phyloP scores from a whole-genome alignment of 37 sponge, comb jelly and placozoan genomes.

The Cladorhizidae sp. region DNA sequence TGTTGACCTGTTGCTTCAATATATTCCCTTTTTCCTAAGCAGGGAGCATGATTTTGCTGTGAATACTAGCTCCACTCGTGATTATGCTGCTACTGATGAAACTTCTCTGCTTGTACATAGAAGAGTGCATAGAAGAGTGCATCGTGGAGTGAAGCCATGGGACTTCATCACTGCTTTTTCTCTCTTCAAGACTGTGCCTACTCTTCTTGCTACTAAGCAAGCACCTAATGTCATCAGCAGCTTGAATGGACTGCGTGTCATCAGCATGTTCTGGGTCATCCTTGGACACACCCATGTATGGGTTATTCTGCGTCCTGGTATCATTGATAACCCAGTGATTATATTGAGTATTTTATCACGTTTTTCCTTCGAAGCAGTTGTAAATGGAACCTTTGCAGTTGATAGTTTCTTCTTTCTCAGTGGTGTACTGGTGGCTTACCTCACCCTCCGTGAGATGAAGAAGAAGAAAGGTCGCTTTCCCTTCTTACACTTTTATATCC shows the following conservation, averaged over 20 bases:
- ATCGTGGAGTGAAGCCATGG: background rate
- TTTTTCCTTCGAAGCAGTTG: constrained; percentile 50
- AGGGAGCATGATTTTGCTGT: background rate
- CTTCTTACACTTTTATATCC: constrained; percentile 66
- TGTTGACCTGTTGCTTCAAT: constrained; percentile 7
- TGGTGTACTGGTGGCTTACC: constrained; percentile 73
- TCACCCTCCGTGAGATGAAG: constrained; percentile 72
- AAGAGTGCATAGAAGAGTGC: background rate
- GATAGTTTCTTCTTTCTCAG: constrained; percentile 85
- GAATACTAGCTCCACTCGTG: background rate
- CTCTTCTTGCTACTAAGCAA: constrained; percentile 57
- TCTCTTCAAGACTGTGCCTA: constrained; percentile 53
- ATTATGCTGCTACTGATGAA: background rate
- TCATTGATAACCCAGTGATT: constrained; percentile 10
- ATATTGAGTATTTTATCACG: background rate
- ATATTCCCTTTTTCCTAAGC: background rate
- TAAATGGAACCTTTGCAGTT: constrained; percentile 68
- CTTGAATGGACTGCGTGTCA: constrained; percentile 78
- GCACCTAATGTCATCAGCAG: constrained; percentile 64
- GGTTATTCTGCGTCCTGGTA: background rate
- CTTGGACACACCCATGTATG: constrained; percentile 53
- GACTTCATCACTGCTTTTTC: constrained; percentile 66
- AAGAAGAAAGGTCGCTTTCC: constrained; percentile 64
- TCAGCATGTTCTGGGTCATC: constrained; percentile 91
- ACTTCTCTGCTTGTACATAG: constrained; percentile 8